phyloP scores from a whole-genome alignment of 2,888 invertebrate species.

The Cryptophagus acutangulus region DNA sequence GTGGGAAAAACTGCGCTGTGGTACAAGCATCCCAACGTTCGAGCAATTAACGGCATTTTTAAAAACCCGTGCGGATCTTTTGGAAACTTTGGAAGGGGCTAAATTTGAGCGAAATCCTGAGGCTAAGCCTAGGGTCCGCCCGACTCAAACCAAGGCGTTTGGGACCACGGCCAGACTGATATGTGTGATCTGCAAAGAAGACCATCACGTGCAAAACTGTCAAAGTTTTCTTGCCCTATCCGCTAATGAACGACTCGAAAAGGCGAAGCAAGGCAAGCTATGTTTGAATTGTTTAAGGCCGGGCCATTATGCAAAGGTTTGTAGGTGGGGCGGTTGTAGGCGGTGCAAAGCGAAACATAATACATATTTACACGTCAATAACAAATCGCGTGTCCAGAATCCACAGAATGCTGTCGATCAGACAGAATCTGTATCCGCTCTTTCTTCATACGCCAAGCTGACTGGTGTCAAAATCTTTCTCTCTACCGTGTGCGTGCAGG shows the following conservation, averaged over 20 bases:
- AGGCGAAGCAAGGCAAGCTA: background rate
- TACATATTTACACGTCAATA: no score
- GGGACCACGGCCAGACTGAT: background rate
- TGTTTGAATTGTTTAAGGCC: background rate
- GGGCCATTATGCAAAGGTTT: background rate
- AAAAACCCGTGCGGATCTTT: slow-evolving; percentile 10
- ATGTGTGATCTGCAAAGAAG: background rate
- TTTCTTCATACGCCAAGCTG: no score
- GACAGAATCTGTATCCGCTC: no score
- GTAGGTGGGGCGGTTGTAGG: background rate
- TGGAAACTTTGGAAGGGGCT: background rate
- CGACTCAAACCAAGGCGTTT: no score
- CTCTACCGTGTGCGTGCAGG: no score
- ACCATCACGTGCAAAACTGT: background rate
- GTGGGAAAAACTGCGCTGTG: slow-evolving; percentile 8
- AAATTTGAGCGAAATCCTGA: no score
- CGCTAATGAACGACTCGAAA: background rate
- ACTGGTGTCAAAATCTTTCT: no score
- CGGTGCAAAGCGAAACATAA: background rate
- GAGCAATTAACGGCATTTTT: slow-evolving; percentile 9
- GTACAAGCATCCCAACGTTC: no score
- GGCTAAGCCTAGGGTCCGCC: no score
- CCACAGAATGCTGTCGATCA: no score
- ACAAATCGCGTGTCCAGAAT: no score
- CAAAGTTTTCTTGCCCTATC: background rate